Evolutionary conservation across 2,888 invertebrate genomes (phyloP).

Genomic region (Hetaerina titia): DNA sequence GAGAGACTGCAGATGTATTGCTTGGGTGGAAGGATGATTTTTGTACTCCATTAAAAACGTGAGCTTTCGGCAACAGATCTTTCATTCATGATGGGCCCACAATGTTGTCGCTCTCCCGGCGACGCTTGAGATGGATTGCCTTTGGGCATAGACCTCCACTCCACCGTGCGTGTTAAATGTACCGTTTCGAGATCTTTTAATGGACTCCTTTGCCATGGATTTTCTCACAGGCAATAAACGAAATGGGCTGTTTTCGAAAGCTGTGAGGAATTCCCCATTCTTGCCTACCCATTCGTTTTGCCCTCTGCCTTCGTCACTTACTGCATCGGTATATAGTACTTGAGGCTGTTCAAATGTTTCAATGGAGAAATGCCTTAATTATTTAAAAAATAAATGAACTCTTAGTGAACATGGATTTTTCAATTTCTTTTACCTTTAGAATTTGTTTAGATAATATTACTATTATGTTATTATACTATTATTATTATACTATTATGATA

Average conservation of each 20-base stretch:
- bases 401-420: background rate
- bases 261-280: background rate
- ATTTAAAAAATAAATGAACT: background rate
- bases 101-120: background rate
- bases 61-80: background rate
- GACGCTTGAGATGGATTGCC: background rate
- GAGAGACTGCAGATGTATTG: background rate
- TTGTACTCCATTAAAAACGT: background rate
- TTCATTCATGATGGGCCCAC: background rate
- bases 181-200: background rate
- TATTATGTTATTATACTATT: no score
- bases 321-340: background rate
- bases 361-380: background rate
- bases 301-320: background rate
- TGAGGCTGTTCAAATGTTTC: background rate
- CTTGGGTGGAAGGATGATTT: background rate
- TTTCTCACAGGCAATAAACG: background rate
- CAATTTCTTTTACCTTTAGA: background rate
- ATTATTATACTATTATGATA: no score
- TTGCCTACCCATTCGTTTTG: background rate
- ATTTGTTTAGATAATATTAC: background rate
- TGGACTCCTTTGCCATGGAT: constrained; percentile 10
- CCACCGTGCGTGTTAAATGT: background rate
- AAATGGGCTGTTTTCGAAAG: background rate
- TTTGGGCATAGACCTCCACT: background rate